Base-by-base conservation (phyloP, 2,113 vertebrate species). In the Opisthocomus hoazin region DNA sequence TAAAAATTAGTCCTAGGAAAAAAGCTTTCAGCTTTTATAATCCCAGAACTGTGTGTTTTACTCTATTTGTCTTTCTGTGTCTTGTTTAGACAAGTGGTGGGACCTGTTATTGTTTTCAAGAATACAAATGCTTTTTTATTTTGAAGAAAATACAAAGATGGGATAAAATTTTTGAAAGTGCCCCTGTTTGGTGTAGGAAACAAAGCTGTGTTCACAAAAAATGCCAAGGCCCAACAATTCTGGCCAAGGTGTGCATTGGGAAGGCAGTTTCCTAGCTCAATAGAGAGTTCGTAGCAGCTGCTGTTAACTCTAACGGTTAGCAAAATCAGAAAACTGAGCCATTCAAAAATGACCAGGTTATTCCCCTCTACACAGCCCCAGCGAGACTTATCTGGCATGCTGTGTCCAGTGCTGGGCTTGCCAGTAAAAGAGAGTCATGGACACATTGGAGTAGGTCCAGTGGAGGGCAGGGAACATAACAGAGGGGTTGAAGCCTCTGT, bases 61-160 rank as follows among this genome's bases (percentile, higher is more conserved):
- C 34, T 93, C 36, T 93, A 84, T 96, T 94, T 94, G 91, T 91
- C 89, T 80, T 89, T 60, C 53, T 78, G 43, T 57, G 11, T 24
- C 21, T 66, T 58, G 15, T 74, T 90, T 27, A 70, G 58, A 87
- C 78, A 76, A 86, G 9, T 4, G 2, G 19, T 53, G 36, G 61
- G 29, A 71, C 29, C 29, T 65, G 9, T 57, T 83, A 34, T 0
- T 86, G 43, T 75, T 91, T 92, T 73, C 13, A 71, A 77, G 39
- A 90, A 32, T 60, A 63, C 11, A 82, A 56, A 90, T 90, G 29
- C 34, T 14, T 79, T 90, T 90, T 84, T 94, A 60, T 92, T 89
- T 92, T 94, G 29, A 63, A 94, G 57, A 84, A 87, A 90, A 89
- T 43, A 88, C 5, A 85, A 91, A 91, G 43, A 84, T 70, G 39